phyloP scores from a whole-genome alignment of 2,888 invertebrate species.

The Elegia similella region DNA sequence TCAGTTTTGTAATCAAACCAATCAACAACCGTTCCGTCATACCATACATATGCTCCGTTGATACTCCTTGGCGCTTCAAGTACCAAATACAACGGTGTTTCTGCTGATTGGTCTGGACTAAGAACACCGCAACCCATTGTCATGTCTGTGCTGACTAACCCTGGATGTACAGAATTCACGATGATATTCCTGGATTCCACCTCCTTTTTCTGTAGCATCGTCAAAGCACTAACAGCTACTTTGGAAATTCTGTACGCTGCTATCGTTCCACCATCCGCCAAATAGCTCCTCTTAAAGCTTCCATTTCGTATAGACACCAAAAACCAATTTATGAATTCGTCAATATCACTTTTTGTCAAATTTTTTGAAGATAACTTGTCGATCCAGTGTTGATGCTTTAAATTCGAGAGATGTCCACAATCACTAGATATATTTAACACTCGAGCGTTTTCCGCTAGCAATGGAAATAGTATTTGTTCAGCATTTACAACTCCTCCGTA shows the following conservation, averaged over 20 bases:
- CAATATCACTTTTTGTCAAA: constrained; percentile 49
- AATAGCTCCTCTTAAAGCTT: constrained; percentile 46
- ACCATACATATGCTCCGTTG: constrained; percentile 86
- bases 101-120: constrained; percentile 79
- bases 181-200: constrained; percentile 80
- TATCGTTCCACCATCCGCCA: constrained; percentile 75
- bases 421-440: constrained; percentile 88
- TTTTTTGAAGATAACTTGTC: constrained; percentile 48
- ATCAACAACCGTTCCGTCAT: constrained; percentile 75
- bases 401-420: constrained; percentile 81
- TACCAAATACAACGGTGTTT: constrained; percentile 78
- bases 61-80: constrained; percentile 72
- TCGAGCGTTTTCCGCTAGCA: constrained; percentile 84
- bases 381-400: constrained; percentile 73
- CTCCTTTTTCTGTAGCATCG: constrained; percentile 83
- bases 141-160: constrained; percentile 90
- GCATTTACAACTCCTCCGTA: constrained; percentile 84
- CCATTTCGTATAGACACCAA: constrained; percentile 64
- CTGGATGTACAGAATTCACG: constrained; percentile 86
- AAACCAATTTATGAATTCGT: constrained; percentile 84
- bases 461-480: constrained; percentile 85
- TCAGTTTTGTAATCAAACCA: constrained; percentile 73
- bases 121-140: constrained; percentile 82
- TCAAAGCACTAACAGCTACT: constrained; percentile 85
- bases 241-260: constrained; percentile 86